A percentile compares a stretch with the other conserved stretches of the same genome.
phyloP scores from a whole-genome alignment of 2,113 vertebrate species.

The Pionites leucogaster region DNA sequence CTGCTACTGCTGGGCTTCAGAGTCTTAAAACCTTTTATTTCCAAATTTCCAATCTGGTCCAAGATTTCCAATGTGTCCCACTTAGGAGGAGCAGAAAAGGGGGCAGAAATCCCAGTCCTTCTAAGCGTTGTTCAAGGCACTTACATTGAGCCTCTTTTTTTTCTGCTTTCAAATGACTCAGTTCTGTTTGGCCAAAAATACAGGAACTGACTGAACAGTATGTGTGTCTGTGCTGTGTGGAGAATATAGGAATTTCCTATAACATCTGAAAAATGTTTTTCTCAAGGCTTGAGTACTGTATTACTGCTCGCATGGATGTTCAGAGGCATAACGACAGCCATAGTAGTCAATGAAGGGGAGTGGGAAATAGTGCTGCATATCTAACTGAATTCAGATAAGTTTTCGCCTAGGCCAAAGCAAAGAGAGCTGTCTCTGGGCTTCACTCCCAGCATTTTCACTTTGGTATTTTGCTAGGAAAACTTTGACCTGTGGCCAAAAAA shows the following conservation, averaged over 20 bases:
- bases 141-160: neutral
- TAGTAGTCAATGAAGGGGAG: neutral
- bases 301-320: neutral
- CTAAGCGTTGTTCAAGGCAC: conserved; percentile 44
- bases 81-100: neutral
- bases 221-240: conserved; percentile 39
- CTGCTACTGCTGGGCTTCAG: neutral
- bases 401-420: conserved; percentile 38
- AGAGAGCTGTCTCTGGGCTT: conserved; percentile 60
- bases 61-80: neutral
- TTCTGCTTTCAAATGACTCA: conserved; percentile 66
- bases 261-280: conserved; percentile 55
- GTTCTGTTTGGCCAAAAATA: conserved; percentile 67
- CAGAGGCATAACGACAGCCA: neutral
- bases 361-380: neutral
- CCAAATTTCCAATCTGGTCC: neutral
- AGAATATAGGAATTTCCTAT: conserved; percentile 36
- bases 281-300: neutral
- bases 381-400: conserved; percentile 13
- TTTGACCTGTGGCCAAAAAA: conserved; percentile 77
- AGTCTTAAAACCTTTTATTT: neutral
- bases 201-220: conserved; percentile 66
- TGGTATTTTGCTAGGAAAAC: conserved; percentile 74
- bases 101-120: neutral
- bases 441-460: conserved; percentile 66